Evolutionary conservation across 2,888 invertebrate species (phyloP), one percentile per base, ranked within the genome.

Genomic region (Reticulitermes lucifugus): DNA sequence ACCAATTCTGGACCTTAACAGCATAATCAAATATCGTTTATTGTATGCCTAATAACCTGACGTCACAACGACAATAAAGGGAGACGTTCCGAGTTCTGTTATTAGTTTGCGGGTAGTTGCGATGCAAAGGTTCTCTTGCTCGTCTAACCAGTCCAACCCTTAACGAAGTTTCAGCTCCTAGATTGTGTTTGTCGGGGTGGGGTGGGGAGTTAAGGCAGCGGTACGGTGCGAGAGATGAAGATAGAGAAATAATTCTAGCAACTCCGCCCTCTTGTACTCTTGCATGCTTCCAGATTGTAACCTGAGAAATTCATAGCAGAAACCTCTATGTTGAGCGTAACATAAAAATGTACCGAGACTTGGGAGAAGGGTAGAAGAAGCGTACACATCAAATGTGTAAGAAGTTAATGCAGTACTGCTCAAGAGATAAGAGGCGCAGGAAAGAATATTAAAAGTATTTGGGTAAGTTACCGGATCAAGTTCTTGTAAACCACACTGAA

Each of bases 141-240:
- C n/a, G 65, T n/a, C 25, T n/a, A 65, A 65, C n/a, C 5, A 60
- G 43, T 75, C 75, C 75, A 41, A 43, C 75, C 43, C 75, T 43
- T 85, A 85, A 85, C 85, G 81, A 85, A 85, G 85, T 85, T 85
- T 81, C 81, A 43, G 43, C 55, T 81, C 81, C 80, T 71, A 84
- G 84, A 84, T 84, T 84, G 84, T 84, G 71, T 84, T 71, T 80
- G 71, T 71, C 10, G 81, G 41, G 35, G 12, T 46, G 12, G 46
- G 46, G 46, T n/a, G 29, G 71, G 29, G 83, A 75, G 73, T n/a
- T 21, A 21, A 70, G 22, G n/a, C 18, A 46, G 29, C 35, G 12
- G 43, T 29, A 35, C 25, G 21, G 35, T 14, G 14, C 25, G 18
- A 29, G 5, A 21, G 12, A 12, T 25, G n/a, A 71, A 46, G 81